Conservation (phyloP, 2,888 invertebrate species). For the Diarsia mendica region DNA sequence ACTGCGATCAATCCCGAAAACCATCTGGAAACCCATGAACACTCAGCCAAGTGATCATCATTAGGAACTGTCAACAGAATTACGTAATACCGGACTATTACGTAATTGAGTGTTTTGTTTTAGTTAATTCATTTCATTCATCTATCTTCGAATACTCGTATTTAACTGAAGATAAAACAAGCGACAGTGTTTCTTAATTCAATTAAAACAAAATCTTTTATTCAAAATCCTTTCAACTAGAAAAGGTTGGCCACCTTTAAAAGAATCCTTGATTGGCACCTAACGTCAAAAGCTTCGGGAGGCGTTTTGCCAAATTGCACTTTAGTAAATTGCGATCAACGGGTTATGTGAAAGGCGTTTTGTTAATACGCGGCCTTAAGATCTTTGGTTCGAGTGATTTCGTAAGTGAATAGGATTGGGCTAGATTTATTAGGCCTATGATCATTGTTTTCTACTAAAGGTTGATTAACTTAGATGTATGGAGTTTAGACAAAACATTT, state of each 20-base stretch:
- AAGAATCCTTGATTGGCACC: slow-evolving; percentile 70
- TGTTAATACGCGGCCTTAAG: slow-evolving; percentile 55
- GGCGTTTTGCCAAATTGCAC: slow-evolving; percentile 73
- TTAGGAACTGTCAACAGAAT: no score
- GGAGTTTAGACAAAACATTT: not conserved
- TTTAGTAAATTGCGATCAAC: slow-evolving; percentile 73
- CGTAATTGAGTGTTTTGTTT: not conserved
- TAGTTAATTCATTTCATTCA: not conserved
- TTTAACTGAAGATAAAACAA: not conserved
- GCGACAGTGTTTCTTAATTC: not conserved
- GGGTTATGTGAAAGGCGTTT: slow-evolving; percentile 52
- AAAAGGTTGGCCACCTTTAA: slow-evolving; percentile 59
- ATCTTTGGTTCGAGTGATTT: slow-evolving; percentile 21
- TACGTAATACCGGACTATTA: no score
- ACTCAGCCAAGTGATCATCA: no score
- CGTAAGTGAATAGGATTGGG: slow-evolving; percentile 31
- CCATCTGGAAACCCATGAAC: no score
- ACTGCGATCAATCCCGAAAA: no score
- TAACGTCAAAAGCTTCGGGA: slow-evolving; percentile 58
- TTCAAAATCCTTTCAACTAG: slow-evolving; percentile 20
- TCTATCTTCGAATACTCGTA: not conserved
- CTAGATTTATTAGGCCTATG: slow-evolving; percentile 39
- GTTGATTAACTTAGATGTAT: not conserved
- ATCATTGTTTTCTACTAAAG: slow-evolving; percentile 16
- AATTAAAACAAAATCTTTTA: slow-evolving; percentile 37